phyloP scores from a whole-genome alignment of 2,888 invertebrate species.

The Augiades crinisus region DNA sequence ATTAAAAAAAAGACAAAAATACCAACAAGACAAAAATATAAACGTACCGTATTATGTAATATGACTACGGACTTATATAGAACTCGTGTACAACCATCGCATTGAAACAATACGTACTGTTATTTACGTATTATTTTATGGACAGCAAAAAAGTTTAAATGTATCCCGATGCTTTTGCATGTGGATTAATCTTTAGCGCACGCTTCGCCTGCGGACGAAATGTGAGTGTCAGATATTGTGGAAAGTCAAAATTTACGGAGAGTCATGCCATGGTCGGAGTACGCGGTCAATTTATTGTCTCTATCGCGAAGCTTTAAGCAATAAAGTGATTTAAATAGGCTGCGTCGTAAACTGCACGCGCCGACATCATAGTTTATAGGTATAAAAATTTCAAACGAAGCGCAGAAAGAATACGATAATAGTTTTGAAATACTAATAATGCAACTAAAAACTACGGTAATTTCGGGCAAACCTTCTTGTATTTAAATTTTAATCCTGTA shows the following conservation, averaged over 20 bases:
- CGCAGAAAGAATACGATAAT: neutral
- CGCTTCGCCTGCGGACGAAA: constrained; percentile 57
- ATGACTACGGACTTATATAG: too few relatives aligned
- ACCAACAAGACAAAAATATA: too few relatives aligned
- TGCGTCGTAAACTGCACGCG: constrained; percentile 39
- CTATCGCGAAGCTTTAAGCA: constrained; percentile 45
- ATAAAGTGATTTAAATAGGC: constrained; percentile 57
- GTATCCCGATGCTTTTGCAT: constrained; percentile 30
- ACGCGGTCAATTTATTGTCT: constrained; percentile 54
- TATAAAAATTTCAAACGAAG: neutral
- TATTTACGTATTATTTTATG: neutral
- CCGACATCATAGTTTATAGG: constrained; percentile 7
- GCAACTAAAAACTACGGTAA: too few relatives aligned
- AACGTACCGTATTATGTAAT: too few relatives aligned
- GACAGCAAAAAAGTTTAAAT: neutral
- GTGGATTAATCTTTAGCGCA: constrained; percentile 55
- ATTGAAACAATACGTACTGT: neutral
- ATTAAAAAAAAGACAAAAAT: too few relatives aligned
- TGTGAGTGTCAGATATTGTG: constrained; percentile 46
- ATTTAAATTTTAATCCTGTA: too few relatives aligned
- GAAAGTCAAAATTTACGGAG: constrained; percentile 63
- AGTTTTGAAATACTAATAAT: too few relatives aligned
- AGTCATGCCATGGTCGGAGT: constrained; percentile 45
- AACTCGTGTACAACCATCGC: too few relatives aligned
- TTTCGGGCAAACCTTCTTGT: too few relatives aligned